phyloP scores from a whole-genome alignment of 1,140 invertebrate species.

The Cherax quadricarinatus region DNA sequence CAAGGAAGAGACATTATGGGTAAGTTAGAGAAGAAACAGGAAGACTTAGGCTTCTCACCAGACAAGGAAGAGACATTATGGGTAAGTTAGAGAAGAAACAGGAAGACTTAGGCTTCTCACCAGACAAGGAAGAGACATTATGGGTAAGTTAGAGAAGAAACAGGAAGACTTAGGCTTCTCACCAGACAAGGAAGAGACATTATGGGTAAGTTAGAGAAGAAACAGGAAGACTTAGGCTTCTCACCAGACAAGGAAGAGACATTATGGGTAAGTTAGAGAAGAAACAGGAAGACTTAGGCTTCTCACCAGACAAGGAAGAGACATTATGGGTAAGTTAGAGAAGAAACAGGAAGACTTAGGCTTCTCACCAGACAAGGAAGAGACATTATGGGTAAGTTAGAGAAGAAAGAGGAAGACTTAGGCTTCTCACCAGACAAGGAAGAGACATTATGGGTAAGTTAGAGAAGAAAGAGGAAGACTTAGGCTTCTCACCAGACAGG shows the following conservation, averaged over 20 bases:
- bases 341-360: background rate
- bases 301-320: slow-evolving; percentile 60
- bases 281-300: no score
- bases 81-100: background rate
- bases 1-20: slow-evolving; percentile 60
- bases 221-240: background rate
- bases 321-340: slow-evolving; percentile 43
- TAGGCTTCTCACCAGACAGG: slow-evolving; percentile 52
- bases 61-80: slow-evolving; percentile 57
- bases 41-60: slow-evolving; percentile 32
- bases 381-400: slow-evolving; percentile 48
- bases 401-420: no score
- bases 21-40: background rate
- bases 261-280: slow-evolving; percentile 35
- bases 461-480: no score
- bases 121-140: slow-evolving; percentile 60
- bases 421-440: slow-evolving; percentile 55
- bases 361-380: slow-evolving; percentile 57
- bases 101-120: slow-evolving; percentile 46
- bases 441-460: slow-evolving; percentile 53
- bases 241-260: slow-evolving; percentile 58
- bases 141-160: slow-evolving; percentile 7
- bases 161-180: slow-evolving; percentile 9
- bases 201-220: slow-evolving; percentile 27
- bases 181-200: slow-evolving; percentile 58